Evolutionary conservation across 2,888 invertebrate species (phyloP), one percentile per base, ranked within the genome.

Genomic region (Pimpla rufipes): DNA sequence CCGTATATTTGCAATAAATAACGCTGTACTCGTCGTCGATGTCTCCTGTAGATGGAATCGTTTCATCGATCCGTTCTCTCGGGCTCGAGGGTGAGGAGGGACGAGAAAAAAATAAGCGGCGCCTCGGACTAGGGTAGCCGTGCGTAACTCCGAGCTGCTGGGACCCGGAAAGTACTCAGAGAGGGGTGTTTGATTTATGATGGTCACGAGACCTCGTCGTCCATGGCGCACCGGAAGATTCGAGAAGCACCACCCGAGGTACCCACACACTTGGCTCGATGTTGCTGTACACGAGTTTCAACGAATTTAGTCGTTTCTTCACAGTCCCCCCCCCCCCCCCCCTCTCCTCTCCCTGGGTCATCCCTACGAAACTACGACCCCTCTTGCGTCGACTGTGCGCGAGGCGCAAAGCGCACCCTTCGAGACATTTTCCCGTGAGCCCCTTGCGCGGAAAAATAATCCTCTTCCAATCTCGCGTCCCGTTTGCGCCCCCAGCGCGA

Each of bases 161-260:
- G 62, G 50, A 67, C 45, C 40, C 23, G 10, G 45, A 21, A 16
- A 62, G 16, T 70, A 40, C 52, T 70, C 40, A 66, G 23, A 71
- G 57, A 79, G 66, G 68, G 59, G 47, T 42, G 62, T 79, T 79
- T 83, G 83, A 83, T 83, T 83, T 83, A 83, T 75, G 83, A 83
- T 76, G 76, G 79, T 62, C 76, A 42, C 75, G 45, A 64, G 70
- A 70, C 70, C 52, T 82, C 81, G 35, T 59, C 62, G 40, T 21
- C 64, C 64, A 42, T 45, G 21, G 57, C 70, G 57, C 42, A 29
- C 70, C 42, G 35, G 13, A 50, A 66, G 67, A 59, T 47, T 66
- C 57, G 47, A 35, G 66, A 29, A 66, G 21, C 57, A 37, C 23
- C 59, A 16, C 18, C 40, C 45, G 13, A 40, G 67, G 57, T 81